Evolutionary conservation across 2,113 vertebrate species (phyloP), one percentile per base, ranked within the genome.

Genomic region (Indicator maculatus): DNA sequence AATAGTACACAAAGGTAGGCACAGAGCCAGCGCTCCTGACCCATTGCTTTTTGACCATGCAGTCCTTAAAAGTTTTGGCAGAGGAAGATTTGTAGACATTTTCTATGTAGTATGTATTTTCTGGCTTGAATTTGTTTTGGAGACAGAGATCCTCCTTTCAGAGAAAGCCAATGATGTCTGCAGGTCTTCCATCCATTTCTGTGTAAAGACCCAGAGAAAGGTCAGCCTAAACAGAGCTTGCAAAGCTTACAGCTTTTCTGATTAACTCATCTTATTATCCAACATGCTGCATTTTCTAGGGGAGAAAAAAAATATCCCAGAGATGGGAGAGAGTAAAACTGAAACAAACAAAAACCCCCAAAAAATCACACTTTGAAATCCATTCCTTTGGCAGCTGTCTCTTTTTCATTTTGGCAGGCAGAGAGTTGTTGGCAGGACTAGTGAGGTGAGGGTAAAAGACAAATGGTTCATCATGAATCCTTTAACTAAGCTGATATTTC

Each of bases 401-500:
- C 76, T 86, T 90, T 88, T 91, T 92, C 86, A 39, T 96, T 96
- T 96, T 96, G 96, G 96, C 97, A 96, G 88, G 86, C 18, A 0
- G 80, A 96, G 78, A 55, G 74, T 28, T 93, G 90, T 80, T 97
- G 97, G 96, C 96, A 97, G 47, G 45, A 92, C 90, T 90, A 87
- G 83, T 94, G 88, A 95, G 81, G 81, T 93, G 94, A 96, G 93
- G 96, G 75, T 96, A 97, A 96, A 97, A 97, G 96, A 97, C 90
- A 96, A 97, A 96, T 93, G 94, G 93, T 93, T 96, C 93, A 93
- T 96, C 91, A 79, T 95, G 94, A 95, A 94, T 95, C 93, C 93
- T 96, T 97, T 96, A 97, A 96, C 94, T 96, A 97, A 97, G 86
- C 94, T 95, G 96, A 95, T 97, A 96, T 96, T 97, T 96, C 96